Base-by-base conservation (phyloP, 2,113 vertebrate species). In the Nannobrachium achirus region DNA sequence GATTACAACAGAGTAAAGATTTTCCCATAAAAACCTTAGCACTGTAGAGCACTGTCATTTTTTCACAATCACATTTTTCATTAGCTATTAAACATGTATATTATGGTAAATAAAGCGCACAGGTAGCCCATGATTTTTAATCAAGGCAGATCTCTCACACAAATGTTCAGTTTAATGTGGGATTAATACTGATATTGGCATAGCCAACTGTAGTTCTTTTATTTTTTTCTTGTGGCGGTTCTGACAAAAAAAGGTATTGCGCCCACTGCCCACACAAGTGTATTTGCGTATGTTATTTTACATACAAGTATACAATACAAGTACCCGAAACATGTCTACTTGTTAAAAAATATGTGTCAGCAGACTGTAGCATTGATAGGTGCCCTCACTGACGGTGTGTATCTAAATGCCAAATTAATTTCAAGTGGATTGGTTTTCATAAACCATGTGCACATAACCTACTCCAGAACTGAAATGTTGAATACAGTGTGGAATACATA, bases 131-230 rank as follows among this genome's bases (percentile, higher is more conserved):
- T 25, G 52, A 65, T 73, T 68, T 69, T 68, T 69, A 56, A 61
- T 77, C 41, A 63, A 58, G 64, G 67, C 50, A 53, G 52, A 33
- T 10, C 1, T 8, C 50, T 10, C 18, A n/a, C 19, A 64, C 48
- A 51, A 63, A 18, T 60, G 65, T 19, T 53, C 16, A 19, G 10
- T 19, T 56, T 64, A 25, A n/a, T 39, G 63, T 70, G 52, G 65
- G 39, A 40, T 56, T 50, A 53, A 46, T 25, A 1, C 39, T 69
- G 40, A 41, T 74, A 40, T 68, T 64, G 40, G 59, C 56, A 53
- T 67, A 18, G 20, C 58, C 49, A 57, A 76, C 79, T 80, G 72
- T 76, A 20, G 59, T n/a, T n/a, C n/a, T n/a, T n/a, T n/a, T n/a
- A n/a, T n/a, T 25, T 4, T 25, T 25, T 25, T 25, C 4, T 25